A percentile compares a stretch with the other conserved stretches of the same genome.
Conservation (phyloP, 2,113 vertebrate genomes). For the Oryctolagus cuniculus region DNA sequence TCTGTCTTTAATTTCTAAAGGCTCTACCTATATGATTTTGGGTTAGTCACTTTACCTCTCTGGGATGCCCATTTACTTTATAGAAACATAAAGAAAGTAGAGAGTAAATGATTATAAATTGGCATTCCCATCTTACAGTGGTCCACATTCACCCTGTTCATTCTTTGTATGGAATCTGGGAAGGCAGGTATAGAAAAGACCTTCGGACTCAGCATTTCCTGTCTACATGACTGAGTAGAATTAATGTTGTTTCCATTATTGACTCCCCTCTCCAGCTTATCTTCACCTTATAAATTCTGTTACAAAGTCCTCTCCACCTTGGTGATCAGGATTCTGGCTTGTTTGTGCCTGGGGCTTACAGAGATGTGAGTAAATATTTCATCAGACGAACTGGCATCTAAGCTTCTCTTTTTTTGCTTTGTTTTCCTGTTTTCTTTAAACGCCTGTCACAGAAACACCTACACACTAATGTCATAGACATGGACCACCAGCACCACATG, state of each 20-base stretch:
- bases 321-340: slow-evolving; percentile 10
- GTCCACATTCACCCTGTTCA: background rate
- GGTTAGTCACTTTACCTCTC: background rate
- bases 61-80: background rate
- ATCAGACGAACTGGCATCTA: slow-evolving; percentile 35
- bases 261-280: background rate
- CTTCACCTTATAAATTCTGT: background rate
- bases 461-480: background rate
- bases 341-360: slow-evolving; percentile 46
- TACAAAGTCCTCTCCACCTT: background rate
- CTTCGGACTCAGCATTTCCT: background rate
- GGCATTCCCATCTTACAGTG: background rate
- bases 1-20: slow-evolving; percentile 5
- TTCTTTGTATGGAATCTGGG: slow-evolving; percentile 31
- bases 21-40: background rate
- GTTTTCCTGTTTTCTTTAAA: slow-evolving; percentile 46
- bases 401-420: background rate
- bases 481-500: background rate
- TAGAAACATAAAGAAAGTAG: background rate
- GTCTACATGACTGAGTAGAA: background rate
- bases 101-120: background rate
- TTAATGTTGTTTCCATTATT: background rate
- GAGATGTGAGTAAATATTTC: slow-evolving; percentile 69
- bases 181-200: background rate
- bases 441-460: background rate